These are phyloP conservation scores for Thalassaphorura encarpata DNA, from an alignment of 1,140 invertebrate species.

Conservation along the genomic window DNA sequence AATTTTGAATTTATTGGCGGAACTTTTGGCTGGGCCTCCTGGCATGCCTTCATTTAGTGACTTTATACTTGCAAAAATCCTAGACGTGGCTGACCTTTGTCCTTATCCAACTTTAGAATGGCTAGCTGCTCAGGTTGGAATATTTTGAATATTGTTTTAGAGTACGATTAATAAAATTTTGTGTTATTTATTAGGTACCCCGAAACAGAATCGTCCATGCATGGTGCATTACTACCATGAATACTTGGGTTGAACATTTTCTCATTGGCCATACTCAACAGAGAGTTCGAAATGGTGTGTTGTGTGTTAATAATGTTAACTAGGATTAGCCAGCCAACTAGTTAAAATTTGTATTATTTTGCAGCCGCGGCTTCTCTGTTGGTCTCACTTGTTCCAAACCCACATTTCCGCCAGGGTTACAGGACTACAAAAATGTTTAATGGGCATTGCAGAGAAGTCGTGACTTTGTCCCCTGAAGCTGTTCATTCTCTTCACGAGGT, in stretches of 20 bases:
- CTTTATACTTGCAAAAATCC: slow-evolving; percentile 70
- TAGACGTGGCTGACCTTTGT: slow-evolving; percentile 81
- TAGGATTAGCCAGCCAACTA: no score
- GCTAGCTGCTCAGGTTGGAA: slow-evolving; percentile 59
- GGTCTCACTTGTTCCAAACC: slow-evolving; percentile 76
- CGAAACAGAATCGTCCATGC: slow-evolving; percentile 78
- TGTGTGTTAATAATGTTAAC: not conserved
- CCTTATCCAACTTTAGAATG: slow-evolving; percentile 84
- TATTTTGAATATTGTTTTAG: not conserved
- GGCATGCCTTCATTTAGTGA: slow-evolving; percentile 81
- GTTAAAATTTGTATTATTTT: slow-evolving; percentile 28
- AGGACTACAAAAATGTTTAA: slow-evolving; percentile 42
- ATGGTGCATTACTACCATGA: slow-evolving; percentile 76
- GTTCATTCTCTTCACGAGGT: no score
- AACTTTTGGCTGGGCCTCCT: slow-evolving; percentile 55
- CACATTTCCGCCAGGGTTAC: slow-evolving; percentile 76
- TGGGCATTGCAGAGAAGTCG: no score
- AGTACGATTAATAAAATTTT: not conserved
- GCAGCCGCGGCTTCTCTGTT: slow-evolving; percentile 71
- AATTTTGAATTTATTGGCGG: slow-evolving; percentile 65
- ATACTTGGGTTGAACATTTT: slow-evolving; percentile 81
- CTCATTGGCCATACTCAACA: slow-evolving; percentile 74
- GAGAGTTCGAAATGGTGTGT: slow-evolving; percentile 64
- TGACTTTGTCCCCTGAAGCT: no score
- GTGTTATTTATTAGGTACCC: slow-evolving; percentile 44